Evolutionary conservation across 2,113 vertebrate genomes (phyloP).

Genomic region (Sorex araneus): DNA sequence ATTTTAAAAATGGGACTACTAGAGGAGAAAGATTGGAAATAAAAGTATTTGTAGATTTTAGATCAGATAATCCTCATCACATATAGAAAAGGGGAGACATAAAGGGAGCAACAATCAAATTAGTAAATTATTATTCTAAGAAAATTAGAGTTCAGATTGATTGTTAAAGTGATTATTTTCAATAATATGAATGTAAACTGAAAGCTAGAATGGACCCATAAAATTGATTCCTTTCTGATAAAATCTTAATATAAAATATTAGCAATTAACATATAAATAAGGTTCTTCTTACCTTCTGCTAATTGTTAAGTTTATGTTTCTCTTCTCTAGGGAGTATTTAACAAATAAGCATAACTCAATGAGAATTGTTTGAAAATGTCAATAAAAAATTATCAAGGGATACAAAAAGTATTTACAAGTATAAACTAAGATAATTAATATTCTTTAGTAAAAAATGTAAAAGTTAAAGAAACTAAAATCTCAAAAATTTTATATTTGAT

Average conservation of each 20-base stretch:
- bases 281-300: constrained; percentile 2
- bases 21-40: neutral
- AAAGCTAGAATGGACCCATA: neutral
- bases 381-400: neutral
- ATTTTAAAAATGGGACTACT: neutral
- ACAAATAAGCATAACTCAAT: neutral
- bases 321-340: neutral
- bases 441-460: neutral
- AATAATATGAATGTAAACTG: constrained; percentile 1
- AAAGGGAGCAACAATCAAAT: neutral
- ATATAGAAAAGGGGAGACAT: neutral
- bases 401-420: neutral
- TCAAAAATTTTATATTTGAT: neutral
- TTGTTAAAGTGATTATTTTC: neutral
- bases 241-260: neutral
- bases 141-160: constrained; percentile 25
- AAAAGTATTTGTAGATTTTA: neutral
- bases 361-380: neutral
- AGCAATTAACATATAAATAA: neutral
- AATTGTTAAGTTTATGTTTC: neutral
- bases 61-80: neutral
- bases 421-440: constrained; percentile 1
- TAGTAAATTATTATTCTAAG: neutral
- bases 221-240: constrained; percentile 6
- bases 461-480: no score